phyloP scores from a whole-genome alignment of 2,888 invertebrate species.

The Digitonthophagus gazella region DNA sequence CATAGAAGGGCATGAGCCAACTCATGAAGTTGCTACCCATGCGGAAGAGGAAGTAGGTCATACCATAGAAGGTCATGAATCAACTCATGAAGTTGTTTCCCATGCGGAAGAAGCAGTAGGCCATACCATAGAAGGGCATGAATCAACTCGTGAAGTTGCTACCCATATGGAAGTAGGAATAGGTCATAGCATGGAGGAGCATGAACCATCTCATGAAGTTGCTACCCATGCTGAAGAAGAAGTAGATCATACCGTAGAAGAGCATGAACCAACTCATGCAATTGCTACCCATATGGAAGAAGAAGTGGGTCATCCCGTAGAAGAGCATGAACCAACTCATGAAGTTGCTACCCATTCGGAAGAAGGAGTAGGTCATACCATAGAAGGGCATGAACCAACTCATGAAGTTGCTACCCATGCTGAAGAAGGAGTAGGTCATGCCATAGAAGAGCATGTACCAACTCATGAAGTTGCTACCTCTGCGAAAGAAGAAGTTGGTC shows the following conservation, averaged over 20 bases:
- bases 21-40: too few relatives aligned
- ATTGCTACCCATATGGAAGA: neutral
- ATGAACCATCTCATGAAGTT: neutral
- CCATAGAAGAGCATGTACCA: neutral
- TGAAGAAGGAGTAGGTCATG: neutral
- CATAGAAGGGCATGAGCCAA: too few relatives aligned
- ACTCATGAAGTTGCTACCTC: neutral
- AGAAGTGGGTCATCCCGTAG: neutral
- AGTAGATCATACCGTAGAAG: neutral
- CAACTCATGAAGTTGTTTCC: too few relatives aligned
- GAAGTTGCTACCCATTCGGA: too few relatives aligned
- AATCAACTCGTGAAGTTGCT: too few relatives aligned
- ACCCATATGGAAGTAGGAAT: neutral
- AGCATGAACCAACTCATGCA: too few relatives aligned
- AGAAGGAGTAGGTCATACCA: neutral
- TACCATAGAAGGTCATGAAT: too few relatives aligned
- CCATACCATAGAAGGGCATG: too few relatives aligned
- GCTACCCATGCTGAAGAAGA: neutral
- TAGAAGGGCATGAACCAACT: neutral
- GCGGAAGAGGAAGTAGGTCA: too few relatives aligned
- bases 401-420: neutral
- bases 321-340: neutral
- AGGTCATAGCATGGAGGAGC: neutral
- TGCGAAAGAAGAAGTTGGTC: neutral
- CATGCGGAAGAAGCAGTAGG: too few relatives aligned